Percentiles rank a stretch among this genome's conserved stretches.
phyloP scores from a whole-genome alignment of 2,797 vertebrate genomes.

The Aythya fuligula region DNA sequence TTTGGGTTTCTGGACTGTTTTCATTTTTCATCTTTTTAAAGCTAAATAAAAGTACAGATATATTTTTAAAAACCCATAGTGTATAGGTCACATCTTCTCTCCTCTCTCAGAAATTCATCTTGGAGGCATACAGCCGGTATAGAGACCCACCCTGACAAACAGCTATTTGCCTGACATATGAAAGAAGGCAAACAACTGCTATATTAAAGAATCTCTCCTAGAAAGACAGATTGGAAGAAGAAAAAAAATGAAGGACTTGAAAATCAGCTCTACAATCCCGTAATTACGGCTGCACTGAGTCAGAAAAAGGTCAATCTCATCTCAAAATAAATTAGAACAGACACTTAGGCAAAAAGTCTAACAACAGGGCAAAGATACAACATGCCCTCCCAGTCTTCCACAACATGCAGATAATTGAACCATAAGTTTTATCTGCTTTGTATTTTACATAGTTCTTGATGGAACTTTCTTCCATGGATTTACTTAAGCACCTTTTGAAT shows the following conservation, averaged over 20 bases:
- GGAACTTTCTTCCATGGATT: background rate
- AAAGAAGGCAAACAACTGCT: background rate
- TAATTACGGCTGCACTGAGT: background rate
- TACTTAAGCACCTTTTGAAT: background rate
- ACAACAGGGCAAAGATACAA: background rate
- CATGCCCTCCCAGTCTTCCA: background rate
- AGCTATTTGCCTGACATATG: background rate
- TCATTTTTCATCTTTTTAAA: conserved; percentile 85
- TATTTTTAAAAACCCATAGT: background rate
- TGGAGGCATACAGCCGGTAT: background rate
- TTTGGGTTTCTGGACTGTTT: conserved; percentile 81
- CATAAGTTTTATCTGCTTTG: background rate
- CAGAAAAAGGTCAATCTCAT: background rate
- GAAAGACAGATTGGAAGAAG: background rate
- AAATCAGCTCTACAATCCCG: background rate
- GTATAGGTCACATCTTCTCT: background rate
- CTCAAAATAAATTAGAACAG: background rate
- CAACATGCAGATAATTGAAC: background rate
- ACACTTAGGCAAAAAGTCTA: background rate
- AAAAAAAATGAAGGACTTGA: no score
- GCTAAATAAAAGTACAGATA: conserved; percentile 72
- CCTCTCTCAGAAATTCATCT: background rate
- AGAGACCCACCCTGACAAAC: background rate
- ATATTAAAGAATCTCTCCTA: background rate
- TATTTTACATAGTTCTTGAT: background rate